Conservation (phyloP, 2,888 invertebrate species). For the Dusona sp. region DNA sequence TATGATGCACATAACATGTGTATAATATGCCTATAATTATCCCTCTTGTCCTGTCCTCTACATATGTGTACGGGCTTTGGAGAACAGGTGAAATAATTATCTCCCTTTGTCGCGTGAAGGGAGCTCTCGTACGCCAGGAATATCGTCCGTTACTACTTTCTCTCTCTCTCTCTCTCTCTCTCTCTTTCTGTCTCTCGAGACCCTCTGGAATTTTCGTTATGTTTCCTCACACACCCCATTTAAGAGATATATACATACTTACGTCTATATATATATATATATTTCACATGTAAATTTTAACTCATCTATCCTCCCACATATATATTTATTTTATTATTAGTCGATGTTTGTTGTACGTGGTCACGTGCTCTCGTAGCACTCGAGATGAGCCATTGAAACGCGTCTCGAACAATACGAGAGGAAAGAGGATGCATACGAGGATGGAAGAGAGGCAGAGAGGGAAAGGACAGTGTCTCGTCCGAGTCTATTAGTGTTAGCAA, state of each 20-base stretch:
- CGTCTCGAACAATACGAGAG: constrained; percentile 47
- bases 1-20: constrained; percentile 6
- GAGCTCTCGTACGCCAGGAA: constrained; percentile 8
- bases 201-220: constrained; percentile 4
- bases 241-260: background rate
- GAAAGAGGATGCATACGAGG: background rate
- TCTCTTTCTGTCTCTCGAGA: constrained; percentile 37
- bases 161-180: too few relatives aligned
- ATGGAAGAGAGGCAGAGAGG: background rate
- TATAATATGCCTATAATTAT: constrained; percentile 61
- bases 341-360: constrained; percentile 63
- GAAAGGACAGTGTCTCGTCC: constrained; percentile 18
- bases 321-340: constrained; percentile 63
- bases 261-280: background rate
- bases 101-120: constrained; percentile 58
- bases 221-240: constrained; percentile 32
- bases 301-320: constrained; percentile 25
- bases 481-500: constrained; percentile 54
- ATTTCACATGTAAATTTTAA: background rate
- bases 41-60: constrained; percentile 56
- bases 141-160: constrained; percentile 25
- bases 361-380: constrained; percentile 60
- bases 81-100: constrained; percentile 67
- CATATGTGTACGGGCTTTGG: constrained; percentile 51
- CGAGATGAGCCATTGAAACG: constrained; percentile 48